Evolutionary conservation across 2,797 vertebrate genomes (phyloP).

Genomic region (Discoglossus pictus): DNA sequence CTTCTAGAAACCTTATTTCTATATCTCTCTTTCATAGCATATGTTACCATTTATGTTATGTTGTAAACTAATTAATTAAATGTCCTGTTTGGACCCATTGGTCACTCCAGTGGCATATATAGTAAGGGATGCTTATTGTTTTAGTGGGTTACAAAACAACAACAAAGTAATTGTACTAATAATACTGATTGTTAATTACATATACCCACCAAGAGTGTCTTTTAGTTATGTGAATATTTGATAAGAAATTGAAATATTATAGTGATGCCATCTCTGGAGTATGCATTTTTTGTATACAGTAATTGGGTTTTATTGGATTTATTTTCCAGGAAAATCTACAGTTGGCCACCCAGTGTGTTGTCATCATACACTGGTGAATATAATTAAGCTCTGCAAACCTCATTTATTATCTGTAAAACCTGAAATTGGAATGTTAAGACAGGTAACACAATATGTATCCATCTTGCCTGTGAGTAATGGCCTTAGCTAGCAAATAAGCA

Average conservation of each 20-base stretch:
- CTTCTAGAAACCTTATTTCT: too few relatives aligned
- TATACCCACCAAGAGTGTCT: neutral
- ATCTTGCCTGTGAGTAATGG: conserved; percentile 25
- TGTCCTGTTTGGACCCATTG: too few relatives aligned
- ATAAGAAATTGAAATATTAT: too few relatives aligned
- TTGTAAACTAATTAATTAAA: too few relatives aligned
- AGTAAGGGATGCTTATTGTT: too few relatives aligned
- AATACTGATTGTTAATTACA: too few relatives aligned
- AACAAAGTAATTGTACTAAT: too few relatives aligned
- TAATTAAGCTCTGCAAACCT: conserved; percentile 25
- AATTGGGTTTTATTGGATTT: conserved; percentile 3
- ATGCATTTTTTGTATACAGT: neutral
- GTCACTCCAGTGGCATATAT: too few relatives aligned
- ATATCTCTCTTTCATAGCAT: too few relatives aligned
- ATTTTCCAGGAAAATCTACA: conserved; percentile 1
- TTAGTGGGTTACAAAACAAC: too few relatives aligned
- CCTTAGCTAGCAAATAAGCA: conserved; percentile 14
- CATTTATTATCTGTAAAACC: conserved; percentile 25
- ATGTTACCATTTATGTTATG: too few relatives aligned
- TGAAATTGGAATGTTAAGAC: conserved; percentile 30
- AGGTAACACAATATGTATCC: conserved; percentile 20
- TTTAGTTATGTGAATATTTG: neutral
- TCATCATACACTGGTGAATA: conserved; percentile 22
- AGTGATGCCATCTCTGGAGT: neutral
- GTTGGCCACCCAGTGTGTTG: conserved; percentile 22